A percentile compares a stretch with the other conserved stretches of the same genome.
Evolutionary conservation across 1,140 invertebrate species (phyloP).

Genomic region (Sinonovacula constricta): DNA sequence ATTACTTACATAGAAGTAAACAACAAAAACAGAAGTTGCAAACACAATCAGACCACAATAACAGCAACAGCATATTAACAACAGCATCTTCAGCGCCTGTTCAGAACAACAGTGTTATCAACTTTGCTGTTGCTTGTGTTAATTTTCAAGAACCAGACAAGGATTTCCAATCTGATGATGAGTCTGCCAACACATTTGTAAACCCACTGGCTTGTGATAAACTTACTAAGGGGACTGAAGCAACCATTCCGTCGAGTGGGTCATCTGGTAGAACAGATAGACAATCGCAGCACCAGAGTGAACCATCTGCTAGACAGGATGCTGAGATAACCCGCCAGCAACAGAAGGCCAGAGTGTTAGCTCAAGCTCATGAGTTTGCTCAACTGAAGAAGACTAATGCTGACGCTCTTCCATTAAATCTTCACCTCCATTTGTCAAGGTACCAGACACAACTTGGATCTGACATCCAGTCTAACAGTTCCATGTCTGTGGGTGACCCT

Average conservation of each 20-base stretch:
- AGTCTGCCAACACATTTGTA: background rate
- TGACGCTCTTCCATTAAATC: conserved; percentile 33
- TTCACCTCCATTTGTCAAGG: conserved; percentile 35
- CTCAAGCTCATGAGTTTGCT: conserved; percentile 38
- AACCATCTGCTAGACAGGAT: background rate
- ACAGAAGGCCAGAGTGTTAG: too few species aligned
- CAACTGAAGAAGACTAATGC: conserved; percentile 41
- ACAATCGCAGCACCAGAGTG: background rate
- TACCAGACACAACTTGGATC: background rate
- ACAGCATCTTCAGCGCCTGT: too few species aligned
- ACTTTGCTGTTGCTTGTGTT: too few species aligned
- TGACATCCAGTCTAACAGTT: background rate
- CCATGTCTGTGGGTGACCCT: background rate
- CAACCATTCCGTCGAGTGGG: conserved; percentile 6
- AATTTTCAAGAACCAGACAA: background rate
- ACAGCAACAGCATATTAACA: too few species aligned
- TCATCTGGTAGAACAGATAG: background rate
- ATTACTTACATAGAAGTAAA: too few species aligned
- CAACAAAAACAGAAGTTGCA: too few species aligned
- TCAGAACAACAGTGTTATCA: too few species aligned
- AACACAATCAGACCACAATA: too few species aligned
- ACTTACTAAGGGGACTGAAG: too few species aligned
- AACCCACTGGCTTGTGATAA: background rate
- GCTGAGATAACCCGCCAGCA: background rate
- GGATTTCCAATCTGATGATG: background rate